Evolutionary conservation across 2,888 invertebrate genomes (phyloP), one percentile per base, ranked within the genome.

Genomic region (Mechanitis mazaeus): DNA sequence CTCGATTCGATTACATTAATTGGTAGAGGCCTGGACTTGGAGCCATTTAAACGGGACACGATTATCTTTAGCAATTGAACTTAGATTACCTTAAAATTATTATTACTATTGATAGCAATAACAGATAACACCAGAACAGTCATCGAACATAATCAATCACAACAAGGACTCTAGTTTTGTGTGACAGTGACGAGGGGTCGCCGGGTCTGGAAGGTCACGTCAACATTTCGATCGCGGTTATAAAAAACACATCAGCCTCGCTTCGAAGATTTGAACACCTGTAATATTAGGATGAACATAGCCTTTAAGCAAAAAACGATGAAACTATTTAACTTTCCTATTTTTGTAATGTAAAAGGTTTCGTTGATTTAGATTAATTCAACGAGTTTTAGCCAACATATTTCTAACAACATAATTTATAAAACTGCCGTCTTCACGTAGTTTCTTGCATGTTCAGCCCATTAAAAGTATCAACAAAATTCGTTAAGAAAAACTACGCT

Each of bases 401-500:
- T 31, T 50, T 28, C 50, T 50, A 50, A 50, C 50, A 31, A 50
- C 31, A 50, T 50, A 50, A 50, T 50, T 31, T 31, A 50, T 50
- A 50, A 50, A 50, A 28, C 50, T 50, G 50, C 50, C 31, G n/a
- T 31, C 6, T 50, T 31, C 50, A 31, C 31, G 50, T 50, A 50
- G 28, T 50, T 50, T 50, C 47, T 20, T 64, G 61, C 59, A 67
- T 60, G 45, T 7, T 20, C 35, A 60, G 56, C 60, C 65, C 66
- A 57, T 60, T 67, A 71, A 68, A 72, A 68, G 66, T 67, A 64
- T 68, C 64, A 60, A 66, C 64, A 61, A 58, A 76, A 77, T 78
- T 82, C 80, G 78, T 78, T 78, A 78, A 78, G 78, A 80, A 79
- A 79, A 83, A 78, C 73, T 75, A 64, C 69, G 54, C 71, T 75